phyloP scores from a whole-genome alignment of 2,888 invertebrate genomes.

The Clostera curtula region DNA sequence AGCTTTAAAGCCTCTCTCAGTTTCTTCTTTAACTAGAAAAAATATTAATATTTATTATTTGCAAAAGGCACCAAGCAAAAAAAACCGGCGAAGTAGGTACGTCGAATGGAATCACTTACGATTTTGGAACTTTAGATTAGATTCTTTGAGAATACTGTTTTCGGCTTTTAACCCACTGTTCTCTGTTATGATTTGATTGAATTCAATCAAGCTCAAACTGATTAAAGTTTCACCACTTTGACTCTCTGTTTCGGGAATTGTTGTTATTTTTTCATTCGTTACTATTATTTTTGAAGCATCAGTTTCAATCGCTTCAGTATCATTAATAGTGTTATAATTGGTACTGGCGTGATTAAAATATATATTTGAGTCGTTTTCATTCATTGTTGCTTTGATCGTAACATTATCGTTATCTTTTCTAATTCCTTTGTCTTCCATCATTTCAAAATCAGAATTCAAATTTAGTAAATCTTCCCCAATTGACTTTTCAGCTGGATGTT shows the following conservation, averaged over 20 bases:
- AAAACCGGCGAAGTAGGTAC: conserved; percentile 1
- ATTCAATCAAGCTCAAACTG: conserved; percentile 8
- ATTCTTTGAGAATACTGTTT: conserved; percentile 7
- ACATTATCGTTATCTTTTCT: conserved; percentile 5
- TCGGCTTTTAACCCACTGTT: conserved; percentile 7
- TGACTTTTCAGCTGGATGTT: conserved; percentile 5
- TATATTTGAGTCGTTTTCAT: conserved; percentile 6
- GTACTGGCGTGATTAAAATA: conserved; percentile 5
- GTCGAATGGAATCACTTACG: conserved; percentile 4
- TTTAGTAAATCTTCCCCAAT: conserved; percentile 5
- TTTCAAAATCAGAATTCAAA: conserved; percentile 5
- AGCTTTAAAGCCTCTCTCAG: conserved; percentile 1
- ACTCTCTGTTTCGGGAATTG: conserved; percentile 6
- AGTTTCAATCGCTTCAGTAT: conserved; percentile 6
- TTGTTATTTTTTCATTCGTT: conserved; percentile 6
- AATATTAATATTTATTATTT: neutral
- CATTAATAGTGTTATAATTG: conserved; percentile 6
- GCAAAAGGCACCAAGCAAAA: conserved; percentile 2
- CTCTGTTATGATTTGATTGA: conserved; percentile 7
- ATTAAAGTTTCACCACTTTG: conserved; percentile 5
- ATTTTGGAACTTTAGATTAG: conserved; percentile 6
- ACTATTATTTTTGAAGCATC: conserved; percentile 5
- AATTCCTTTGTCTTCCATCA: conserved; percentile 3
- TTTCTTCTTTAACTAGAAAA: conserved; percentile 3
- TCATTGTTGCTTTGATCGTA: conserved; percentile 4